Percentiles rank a stretch among this genome's conserved stretches.
Evolutionary conservation across 2,797 vertebrate genomes (phyloP).

Genomic region (Dermochelys coriacea): DNA sequence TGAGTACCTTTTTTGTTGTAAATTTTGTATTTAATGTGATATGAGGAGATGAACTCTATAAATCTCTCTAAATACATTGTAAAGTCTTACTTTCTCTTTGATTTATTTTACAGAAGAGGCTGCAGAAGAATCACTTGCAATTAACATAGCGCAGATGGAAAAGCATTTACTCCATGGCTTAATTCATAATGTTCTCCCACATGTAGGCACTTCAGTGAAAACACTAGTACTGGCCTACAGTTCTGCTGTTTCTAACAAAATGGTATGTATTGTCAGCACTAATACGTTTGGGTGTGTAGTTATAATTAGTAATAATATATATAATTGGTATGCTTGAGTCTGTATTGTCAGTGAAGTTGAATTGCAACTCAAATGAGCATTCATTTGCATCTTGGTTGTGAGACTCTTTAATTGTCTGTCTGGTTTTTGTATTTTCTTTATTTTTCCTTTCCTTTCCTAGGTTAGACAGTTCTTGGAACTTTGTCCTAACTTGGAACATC

Average conservation of each 20-base stretch:
- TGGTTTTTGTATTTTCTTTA: not conserved
- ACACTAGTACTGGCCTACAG: slow-evolving; percentile 95
- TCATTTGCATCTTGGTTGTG: not conserved
- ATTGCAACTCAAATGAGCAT: not conserved
- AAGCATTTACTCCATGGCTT: slow-evolving; percentile 93
- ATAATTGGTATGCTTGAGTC: not conserved
- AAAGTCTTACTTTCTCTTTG: slow-evolving; percentile 1
- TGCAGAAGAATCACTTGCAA: slow-evolving; percentile 84
- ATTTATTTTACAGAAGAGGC: slow-evolving; percentile 86
- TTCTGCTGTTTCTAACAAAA: slow-evolving; percentile 94
- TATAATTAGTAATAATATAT: slow-evolving; percentile 3
- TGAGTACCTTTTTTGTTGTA: not conserved
- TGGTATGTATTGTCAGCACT: slow-evolving; percentile 83
- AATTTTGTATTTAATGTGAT: not conserved
- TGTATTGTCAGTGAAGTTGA: not conserved
- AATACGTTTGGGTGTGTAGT: not conserved
- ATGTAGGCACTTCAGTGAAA: slow-evolving; percentile 91
- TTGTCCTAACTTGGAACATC: slow-evolving; percentile 92
- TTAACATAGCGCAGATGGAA: slow-evolving; percentile 90
- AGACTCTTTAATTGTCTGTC: not conserved
- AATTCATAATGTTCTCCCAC: slow-evolving; percentile 92
- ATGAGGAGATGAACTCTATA: not conserved
- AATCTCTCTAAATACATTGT: not conserved
- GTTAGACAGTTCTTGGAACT: slow-evolving; percentile 94
- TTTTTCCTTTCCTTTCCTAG: slow-evolving; percentile 75